A percentile compares a stretch with the other conserved stretches of the same genome.
Conservation (phyloP, 2,888 invertebrate genomes). For the Brassicogethes aeneus region DNA sequence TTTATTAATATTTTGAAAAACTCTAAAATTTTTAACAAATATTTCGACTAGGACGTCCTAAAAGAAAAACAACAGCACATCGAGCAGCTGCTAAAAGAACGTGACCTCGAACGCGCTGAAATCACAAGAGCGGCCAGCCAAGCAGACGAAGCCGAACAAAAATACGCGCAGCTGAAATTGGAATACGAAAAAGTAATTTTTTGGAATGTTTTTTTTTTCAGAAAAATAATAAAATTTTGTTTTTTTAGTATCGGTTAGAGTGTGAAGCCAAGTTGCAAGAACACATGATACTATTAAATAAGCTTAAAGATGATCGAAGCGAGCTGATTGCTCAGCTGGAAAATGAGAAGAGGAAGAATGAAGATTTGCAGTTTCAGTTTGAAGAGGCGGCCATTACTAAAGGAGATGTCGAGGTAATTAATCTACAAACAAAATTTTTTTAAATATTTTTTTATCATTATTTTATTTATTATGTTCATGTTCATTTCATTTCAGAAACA, state of each 20-base stretch:
- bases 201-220: constrained; percentile 11
- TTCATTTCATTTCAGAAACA: constrained; percentile 37
- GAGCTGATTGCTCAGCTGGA: constrained; percentile 57
- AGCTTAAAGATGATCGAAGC: constrained; percentile 49
- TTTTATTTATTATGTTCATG: constrained; percentile 7
- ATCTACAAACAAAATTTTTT: constrained; percentile 5
- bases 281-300: constrained; percentile 44
- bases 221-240: constrained; percentile 5
- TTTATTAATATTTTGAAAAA: no score
- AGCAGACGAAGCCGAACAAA: constrained; percentile 68
- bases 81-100: constrained; percentile 82
- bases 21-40: no score
- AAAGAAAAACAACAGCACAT: constrained; percentile 93
- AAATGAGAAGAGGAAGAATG: constrained; percentile 72
- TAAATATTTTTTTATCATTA: constrained; percentile 3
- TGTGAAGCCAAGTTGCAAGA: constrained; percentile 48
- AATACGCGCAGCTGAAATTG: constrained; percentile 49
- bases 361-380: constrained; percentile 83
- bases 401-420: constrained; percentile 76
- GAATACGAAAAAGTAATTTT: constrained; percentile 57
- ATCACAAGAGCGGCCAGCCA: constrained; percentile 75
- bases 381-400: constrained; percentile 88
- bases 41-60: constrained; percentile 63
- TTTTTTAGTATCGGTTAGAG: constrained; percentile 45
- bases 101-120: constrained; percentile 84